These are phyloP conservation scores for Chloropsis hardwickii DNA, from an alignment of 2,113 vertebrate genomes.

Conservation along the genomic window DNA sequence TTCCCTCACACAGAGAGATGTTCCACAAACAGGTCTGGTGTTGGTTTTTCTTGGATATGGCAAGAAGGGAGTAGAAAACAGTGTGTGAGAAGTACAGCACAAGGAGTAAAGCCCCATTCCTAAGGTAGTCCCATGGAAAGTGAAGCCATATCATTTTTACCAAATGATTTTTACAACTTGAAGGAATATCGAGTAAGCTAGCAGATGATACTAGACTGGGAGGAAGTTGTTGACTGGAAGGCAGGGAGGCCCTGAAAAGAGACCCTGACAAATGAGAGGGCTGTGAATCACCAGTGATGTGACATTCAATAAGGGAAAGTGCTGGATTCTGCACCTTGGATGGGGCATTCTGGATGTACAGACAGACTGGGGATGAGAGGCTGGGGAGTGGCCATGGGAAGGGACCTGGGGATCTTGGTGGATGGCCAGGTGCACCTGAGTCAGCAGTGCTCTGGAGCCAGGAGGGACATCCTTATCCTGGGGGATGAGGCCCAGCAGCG, in stretches of 20 bases:
- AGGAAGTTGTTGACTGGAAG: not conserved
- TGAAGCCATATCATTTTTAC: not conserved
- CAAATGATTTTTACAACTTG: not conserved
- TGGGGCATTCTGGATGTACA: too few relatives aligned
- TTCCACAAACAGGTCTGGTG: not conserved
- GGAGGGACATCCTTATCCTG: not conserved
- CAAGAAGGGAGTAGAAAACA: not conserved
- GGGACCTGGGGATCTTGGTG: not conserved
- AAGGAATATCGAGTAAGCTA: not conserved
- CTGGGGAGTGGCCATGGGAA: not conserved
- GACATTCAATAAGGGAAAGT: not conserved
- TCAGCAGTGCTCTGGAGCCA: not conserved
- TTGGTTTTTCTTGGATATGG: not conserved
- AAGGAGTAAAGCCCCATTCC: not conserved
- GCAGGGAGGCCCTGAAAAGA: not conserved
- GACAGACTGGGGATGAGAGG: not conserved
- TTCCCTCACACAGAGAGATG: not conserved
- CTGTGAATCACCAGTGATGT: not conserved
- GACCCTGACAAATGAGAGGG: not conserved
- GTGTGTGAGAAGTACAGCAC: not conserved
- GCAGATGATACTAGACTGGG: not conserved
- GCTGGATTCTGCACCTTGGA: fast-evolving
- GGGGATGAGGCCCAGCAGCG: not conserved
- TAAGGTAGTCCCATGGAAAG: not conserved
- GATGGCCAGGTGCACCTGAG: not conserved